These are phyloP conservation scores for Amiota communis DNA, from an alignment of 2,888 invertebrate species.

Conservation along the genomic window DNA sequence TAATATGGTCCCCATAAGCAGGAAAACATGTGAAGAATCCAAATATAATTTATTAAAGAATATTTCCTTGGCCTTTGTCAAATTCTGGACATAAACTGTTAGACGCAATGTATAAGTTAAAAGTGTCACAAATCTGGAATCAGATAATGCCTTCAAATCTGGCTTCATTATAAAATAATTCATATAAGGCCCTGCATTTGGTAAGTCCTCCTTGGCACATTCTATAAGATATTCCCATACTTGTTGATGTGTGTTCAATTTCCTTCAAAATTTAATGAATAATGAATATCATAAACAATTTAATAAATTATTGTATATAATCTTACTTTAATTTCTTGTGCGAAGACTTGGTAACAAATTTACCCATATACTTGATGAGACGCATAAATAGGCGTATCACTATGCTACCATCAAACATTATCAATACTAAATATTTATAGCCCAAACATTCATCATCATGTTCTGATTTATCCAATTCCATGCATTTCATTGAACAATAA, in stretches of 20 bases:
- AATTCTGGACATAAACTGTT: slow-evolving; percentile 44
- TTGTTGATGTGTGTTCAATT: slow-evolving; percentile 24
- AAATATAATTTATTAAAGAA: slow-evolving; percentile 37
- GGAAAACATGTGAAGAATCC: slow-evolving; percentile 38
- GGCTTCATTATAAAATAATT: slow-evolving; percentile 39
- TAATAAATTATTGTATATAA: not conserved
- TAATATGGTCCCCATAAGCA: slow-evolving; percentile 41
- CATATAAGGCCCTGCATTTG: not conserved
- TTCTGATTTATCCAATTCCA: slow-evolving; percentile 28
- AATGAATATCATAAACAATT: not conserved
- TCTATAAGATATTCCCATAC: slow-evolving; percentile 43
- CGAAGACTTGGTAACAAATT: not conserved
- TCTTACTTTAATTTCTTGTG: not conserved
- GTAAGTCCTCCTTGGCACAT: slow-evolving; percentile 23
- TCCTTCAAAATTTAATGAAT: slow-evolving; percentile 24
- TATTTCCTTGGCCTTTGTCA: slow-evolving; percentile 30
- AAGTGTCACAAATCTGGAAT: slow-evolving; percentile 36
- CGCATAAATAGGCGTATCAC: slow-evolving; percentile 41
- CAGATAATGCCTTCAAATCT: slow-evolving; percentile 26
- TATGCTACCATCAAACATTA: slow-evolving; percentile 39
- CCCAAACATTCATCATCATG: slow-evolving; percentile 44
- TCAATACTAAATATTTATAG: slow-evolving; percentile 45
- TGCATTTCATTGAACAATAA: slow-evolving; percentile 45
- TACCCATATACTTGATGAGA: slow-evolving; percentile 32
- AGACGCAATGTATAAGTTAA: slow-evolving; percentile 44